Conservation (phyloP, 2,797 vertebrate genomes). For the Oreochromis mossambicus region DNA sequence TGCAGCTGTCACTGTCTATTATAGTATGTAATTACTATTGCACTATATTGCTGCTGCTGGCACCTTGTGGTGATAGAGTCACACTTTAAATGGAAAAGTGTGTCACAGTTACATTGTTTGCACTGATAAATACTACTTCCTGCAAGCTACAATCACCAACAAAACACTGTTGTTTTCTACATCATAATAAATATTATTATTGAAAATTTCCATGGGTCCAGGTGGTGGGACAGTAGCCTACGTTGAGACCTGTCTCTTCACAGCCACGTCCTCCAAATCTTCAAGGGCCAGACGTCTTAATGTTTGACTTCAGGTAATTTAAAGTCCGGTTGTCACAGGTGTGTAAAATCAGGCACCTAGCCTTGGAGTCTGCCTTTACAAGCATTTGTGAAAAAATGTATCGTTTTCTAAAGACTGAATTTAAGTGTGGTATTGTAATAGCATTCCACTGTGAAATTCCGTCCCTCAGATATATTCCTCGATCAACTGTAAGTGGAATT, state of each 20-base stretch:
- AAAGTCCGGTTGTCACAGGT: background rate
- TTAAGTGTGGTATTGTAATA: background rate
- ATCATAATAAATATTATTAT: background rate
- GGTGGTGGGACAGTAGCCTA: rapidly evolving
- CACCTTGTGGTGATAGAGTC: background rate
- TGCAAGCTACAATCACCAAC: background rate
- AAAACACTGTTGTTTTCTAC: background rate
- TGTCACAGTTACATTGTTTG: background rate
- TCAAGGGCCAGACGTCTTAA: rapidly evolving
- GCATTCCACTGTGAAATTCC: background rate
- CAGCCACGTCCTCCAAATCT: background rate
- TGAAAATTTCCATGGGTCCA: rapidly evolving
- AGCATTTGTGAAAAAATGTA: background rate
- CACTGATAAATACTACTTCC: background rate
- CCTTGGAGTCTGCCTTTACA: background rate
- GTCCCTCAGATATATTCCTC: background rate
- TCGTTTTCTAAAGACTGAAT: background rate
- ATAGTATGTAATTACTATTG: background rate
- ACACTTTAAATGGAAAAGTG: background rate
- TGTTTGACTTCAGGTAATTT: background rate
- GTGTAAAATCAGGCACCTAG: background rate
- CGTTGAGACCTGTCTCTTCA: background rate
- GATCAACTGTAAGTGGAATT: rapidly evolving
- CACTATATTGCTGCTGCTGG: background rate
- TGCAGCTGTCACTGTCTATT: background rate